A percentile compares a stretch with the other conserved stretches of the same genome.
Conservation (phyloP, 1,140 invertebrate species). For the Anoplophora glabripennis region DNA sequence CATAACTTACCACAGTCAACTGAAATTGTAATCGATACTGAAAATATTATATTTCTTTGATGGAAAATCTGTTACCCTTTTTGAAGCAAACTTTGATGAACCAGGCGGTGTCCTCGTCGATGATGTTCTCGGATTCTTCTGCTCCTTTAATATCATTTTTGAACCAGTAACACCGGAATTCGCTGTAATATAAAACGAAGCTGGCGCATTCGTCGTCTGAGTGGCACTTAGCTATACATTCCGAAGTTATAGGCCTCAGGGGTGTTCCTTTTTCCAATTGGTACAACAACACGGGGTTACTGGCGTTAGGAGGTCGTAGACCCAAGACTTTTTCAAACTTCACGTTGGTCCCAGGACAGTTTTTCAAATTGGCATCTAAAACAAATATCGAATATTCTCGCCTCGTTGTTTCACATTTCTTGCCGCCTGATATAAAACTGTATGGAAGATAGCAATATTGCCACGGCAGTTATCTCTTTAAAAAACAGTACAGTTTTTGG, state of each 20-base stretch:
- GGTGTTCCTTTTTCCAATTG: slow-evolving; percentile 23
- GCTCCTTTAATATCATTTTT: slow-evolving; percentile 41
- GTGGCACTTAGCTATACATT: slow-evolving; percentile 52
- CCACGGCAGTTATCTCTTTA: too few relatives aligned
- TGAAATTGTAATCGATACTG: slow-evolving; percentile 6
- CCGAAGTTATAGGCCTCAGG: slow-evolving; percentile 51
- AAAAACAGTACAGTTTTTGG: too few relatives aligned
- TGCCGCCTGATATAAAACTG: too few relatives aligned
- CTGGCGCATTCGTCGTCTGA: slow-evolving; percentile 50
- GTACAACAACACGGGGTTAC: slow-evolving; percentile 27
- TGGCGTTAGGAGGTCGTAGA: slow-evolving; percentile 25
- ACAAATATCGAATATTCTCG: too few relatives aligned
- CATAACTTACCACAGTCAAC: slow-evolving; percentile 45
- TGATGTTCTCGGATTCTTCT: slow-evolving; percentile 44
- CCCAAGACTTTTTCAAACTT: slow-evolving; percentile 46
- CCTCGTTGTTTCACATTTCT: too few relatives aligned
- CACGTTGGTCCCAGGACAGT: slow-evolving; percentile 32
- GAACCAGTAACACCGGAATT: slow-evolving; percentile 50
- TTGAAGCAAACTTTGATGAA: slow-evolving; percentile 51
- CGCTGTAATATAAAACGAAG: slow-evolving; percentile 50
- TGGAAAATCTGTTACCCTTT: slow-evolving; percentile 30
- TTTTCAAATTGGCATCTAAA: slow-evolving; percentile 30
- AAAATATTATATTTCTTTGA: too few relatives aligned
- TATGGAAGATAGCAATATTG: too few relatives aligned
- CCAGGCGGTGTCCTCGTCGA: slow-evolving; percentile 51